A percentile compares a stretch with the other conserved stretches of the same genome.
Evolutionary conservation across 2,888 invertebrate genomes (phyloP).

Genomic region (Agrochola litura): DNA sequence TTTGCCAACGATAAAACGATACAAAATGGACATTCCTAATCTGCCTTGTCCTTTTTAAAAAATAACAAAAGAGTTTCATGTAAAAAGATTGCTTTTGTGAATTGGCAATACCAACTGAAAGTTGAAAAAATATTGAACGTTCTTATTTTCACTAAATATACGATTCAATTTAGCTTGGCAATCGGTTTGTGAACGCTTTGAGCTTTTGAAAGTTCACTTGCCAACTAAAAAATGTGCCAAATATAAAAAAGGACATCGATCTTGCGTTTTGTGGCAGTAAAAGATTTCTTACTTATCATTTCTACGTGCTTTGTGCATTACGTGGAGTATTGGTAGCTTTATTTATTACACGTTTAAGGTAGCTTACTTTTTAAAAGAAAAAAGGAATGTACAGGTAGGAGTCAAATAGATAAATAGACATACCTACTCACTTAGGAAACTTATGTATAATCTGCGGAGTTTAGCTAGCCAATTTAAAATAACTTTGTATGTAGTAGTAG

Average conservation of each 20-base stretch:
- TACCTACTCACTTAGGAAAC: not conserved
- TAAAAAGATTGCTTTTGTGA: constrained; percentile 77
- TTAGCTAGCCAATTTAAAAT: no score
- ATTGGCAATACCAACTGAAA: constrained; percentile 43
- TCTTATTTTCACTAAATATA: constrained; percentile 6
- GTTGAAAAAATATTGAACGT: not conserved
- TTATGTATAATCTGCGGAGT: not conserved
- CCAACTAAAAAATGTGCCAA: constrained; percentile 69
- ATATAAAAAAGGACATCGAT: constrained; percentile 83
- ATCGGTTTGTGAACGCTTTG: not conserved
- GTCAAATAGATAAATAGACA: not conserved
- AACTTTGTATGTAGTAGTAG: not conserved
- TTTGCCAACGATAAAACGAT: constrained; percentile 78
- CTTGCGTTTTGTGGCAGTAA: constrained; percentile 77
- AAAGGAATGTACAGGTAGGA: not conserved
- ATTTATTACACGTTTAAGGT: constrained; percentile 43
- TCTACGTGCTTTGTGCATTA: constrained; percentile 75
- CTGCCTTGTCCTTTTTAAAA: constrained; percentile 84
- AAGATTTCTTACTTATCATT: constrained; percentile 62
- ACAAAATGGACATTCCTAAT: constrained; percentile 89
- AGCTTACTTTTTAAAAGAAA: constrained; percentile 1
- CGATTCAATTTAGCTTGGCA: constrained; percentile 30
- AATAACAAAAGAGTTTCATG: constrained; percentile 78
- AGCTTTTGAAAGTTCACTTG: constrained; percentile 31
- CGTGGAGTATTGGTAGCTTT: constrained; percentile 65